Conservation (phyloP, 2,113 vertebrate species). For the Chlamydotis undulata region DNA sequence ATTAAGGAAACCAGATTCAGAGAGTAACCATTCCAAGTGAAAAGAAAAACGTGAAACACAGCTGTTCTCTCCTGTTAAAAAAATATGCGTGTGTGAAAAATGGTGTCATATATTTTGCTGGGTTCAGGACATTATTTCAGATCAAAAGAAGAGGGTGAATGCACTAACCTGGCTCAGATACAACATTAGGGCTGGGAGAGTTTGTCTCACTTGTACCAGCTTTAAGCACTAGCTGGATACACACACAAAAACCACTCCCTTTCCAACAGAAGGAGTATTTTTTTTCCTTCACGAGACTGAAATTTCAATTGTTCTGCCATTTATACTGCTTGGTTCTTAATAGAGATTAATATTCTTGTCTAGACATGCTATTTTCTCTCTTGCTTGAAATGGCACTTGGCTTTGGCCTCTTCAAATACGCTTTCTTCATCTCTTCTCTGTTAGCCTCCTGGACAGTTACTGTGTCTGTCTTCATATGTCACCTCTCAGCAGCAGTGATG, state of each 20-base stretch:
- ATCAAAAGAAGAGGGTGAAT: background rate
- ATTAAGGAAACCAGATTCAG: background rate
- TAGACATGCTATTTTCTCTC: background rate
- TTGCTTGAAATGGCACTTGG: background rate
- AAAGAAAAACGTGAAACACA: background rate
- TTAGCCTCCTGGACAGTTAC: background rate
- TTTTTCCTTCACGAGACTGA: background rate
- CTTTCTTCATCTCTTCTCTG: background rate
- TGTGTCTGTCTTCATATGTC: background rate
- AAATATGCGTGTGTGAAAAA: background rate
- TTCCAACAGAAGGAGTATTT: background rate
- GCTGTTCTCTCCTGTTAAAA: background rate
- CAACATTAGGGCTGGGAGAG: background rate
- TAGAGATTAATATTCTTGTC: background rate
- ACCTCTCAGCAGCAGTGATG: background rate
- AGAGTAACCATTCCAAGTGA: background rate
- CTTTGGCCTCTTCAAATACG: background rate
- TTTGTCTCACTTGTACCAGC: background rate
- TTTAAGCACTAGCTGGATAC: background rate
- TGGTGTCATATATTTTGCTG: background rate
- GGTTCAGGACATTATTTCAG: background rate
- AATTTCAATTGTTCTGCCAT: background rate
- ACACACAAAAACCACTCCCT: background rate
- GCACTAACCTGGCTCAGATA: background rate
- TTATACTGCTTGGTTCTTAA: background rate